Base-by-base conservation (phyloP, 2,888 invertebrate genomes). In the Horisme vitalbata region DNA sequence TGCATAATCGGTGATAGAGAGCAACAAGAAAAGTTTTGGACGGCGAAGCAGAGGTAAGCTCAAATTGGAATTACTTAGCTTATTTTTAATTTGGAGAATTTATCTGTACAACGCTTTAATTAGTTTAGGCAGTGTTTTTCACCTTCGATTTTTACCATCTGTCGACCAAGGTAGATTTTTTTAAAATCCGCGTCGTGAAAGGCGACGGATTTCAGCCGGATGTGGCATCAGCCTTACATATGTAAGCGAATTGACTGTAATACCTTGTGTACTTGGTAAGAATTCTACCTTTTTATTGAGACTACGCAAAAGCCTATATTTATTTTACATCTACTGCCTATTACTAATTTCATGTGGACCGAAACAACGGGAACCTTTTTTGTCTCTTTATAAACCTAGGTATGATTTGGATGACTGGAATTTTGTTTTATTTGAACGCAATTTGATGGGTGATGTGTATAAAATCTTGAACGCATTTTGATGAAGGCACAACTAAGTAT, bases 1-100 rank as follows among this genome's bases (percentile, higher is more conserved):
- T 34, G 35, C 24, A 21, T n/a, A 43, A 14, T 24, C 15, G 4
- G 13, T 34, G 41, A 21, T 6, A 9, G 11, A 7, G 1, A 30
- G 18, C 21, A 21, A 21, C 15, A 9, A 24, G 10, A 39, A 8
- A 5, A 35, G 10, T 60, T 57, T 68, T 75, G 75, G 75, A 75
- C 75, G 75, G 75, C 68, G 63, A 72, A 70, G 69, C 71, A 59
- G 55, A 59, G 57, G 57, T 53, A 49, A 61, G 59, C 59, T 59
- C 52, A 52, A 48, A 44, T 45, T 47, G 52, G 36, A 45, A 45
- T 41, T 41, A 36, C 18, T 5, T 18, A 18, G 11, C 8, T 39
- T 30, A 35, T 23, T 47, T 37, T 45, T 33, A 31, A 27, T 37
- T 34, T 31, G 30, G 18, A 21, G 14, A 15, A 26, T 15, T 41